A percentile compares a stretch with the other conserved stretches of the same genome.
Evolutionary conservation across 2,888 invertebrate species (phyloP).

Genomic region (Pogonocherus hispidulus): DNA sequence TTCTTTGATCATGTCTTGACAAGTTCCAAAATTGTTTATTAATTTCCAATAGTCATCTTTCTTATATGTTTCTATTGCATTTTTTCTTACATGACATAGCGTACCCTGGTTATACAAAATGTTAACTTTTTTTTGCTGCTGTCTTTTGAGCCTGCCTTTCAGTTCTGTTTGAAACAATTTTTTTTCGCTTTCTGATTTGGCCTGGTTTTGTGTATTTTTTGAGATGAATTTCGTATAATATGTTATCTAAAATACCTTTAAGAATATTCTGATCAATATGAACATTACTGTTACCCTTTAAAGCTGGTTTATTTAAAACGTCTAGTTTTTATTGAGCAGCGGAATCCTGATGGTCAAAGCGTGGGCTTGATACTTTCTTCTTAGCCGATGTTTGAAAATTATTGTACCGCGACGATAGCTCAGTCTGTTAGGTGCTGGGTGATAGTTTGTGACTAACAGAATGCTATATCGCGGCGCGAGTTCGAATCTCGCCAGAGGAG

Average conservation of each 20-base stretch:
- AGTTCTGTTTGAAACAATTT: neutral
- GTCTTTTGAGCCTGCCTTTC: neutral
- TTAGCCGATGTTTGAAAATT: neutral
- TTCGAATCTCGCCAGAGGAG: no score
- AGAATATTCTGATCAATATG: conserved; percentile 5
- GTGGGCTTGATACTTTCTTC: neutral
- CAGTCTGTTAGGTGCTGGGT: no score
- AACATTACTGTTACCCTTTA: neutral
- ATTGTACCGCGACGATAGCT: no score
- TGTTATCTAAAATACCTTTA: neutral
- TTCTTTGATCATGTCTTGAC: neutral
- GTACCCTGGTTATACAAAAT: conserved; percentile 4
- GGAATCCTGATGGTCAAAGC: neutral
- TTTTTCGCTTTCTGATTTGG: conserved; percentile 4
- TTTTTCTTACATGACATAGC: neutral
- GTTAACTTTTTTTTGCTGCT: neutral
- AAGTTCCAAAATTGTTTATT: conserved; percentile 17
- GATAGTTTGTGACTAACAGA: no score
- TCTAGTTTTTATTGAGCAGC: neutral
- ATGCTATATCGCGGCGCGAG: no score
- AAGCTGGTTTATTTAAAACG: neutral
- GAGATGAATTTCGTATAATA: neutral
- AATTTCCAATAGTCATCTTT: conserved; percentile 8
- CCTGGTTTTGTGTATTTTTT: neutral
- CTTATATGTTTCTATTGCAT: neutral